Evolutionary conservation across 2,113 vertebrate species (phyloP), one percentile per base, ranked within the genome.

Genomic region (Thomomys bottae): DNA sequence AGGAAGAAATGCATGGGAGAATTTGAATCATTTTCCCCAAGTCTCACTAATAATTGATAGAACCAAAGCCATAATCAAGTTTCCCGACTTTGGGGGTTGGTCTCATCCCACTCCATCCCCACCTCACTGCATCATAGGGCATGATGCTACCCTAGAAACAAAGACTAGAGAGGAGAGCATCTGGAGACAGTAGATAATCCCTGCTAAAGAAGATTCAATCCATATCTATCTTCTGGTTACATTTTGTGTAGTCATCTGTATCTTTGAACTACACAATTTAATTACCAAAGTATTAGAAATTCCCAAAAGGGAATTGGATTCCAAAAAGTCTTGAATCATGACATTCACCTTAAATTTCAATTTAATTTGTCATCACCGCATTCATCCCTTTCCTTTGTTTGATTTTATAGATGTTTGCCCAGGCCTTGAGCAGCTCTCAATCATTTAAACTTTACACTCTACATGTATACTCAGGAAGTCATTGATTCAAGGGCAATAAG

Each of bases 371-470:
- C 67, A 63, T 21, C 18, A 32, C 30, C 77, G 75, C 40, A 83
- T 49, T 76, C 15, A 45, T 86, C 32, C 42, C 32, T 57, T 66
- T 93, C 82, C 45, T 87, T 85, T 94, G 34, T 87, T 85, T 94
- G 34, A 77, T 75, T 63, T 84, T 66, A 82, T 42, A 8, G 8
- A 67, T 49, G 72, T 94, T 87, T 87, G 21, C 26, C 42, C 59
- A 54, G 73, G 20, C 26, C 34, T n/a, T 71, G 36, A 28, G 9
- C n/a, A 49, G 34, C 38, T 78, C n/a, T 28, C 79, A 54, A 64
- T 23, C 38, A 24, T 81, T 80, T 84, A 80, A 86, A 66, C 63
- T n/a, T 32, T 63, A 36, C 86, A 72, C 40, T 84, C 57, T 42
- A 36, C 17, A 71, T 30, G 11, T 61, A 24, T 54, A 38, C 36